These are phyloP conservation scores for Lampris megalopsis DNA, from an alignment of 2,113 vertebrate species.

Conservation along the genomic window DNA sequence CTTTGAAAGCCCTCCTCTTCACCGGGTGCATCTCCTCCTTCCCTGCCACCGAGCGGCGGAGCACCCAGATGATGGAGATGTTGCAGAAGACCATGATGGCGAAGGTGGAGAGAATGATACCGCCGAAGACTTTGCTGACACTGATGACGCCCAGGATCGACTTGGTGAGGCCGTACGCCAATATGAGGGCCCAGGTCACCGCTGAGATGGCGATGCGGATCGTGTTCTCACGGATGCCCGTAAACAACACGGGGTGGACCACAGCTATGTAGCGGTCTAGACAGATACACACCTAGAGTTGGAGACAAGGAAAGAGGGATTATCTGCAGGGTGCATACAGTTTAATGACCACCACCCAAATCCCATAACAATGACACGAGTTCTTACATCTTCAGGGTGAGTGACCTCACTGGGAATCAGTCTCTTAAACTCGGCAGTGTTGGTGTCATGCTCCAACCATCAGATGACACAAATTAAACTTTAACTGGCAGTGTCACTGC, in stretches of 20 bases:
- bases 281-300: slow-evolving; percentile 75
- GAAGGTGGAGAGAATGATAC: slow-evolving; percentile 78
- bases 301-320: not conserved
- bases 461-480: too few relatives aligned
- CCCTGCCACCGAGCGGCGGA: slow-evolving; percentile 74
- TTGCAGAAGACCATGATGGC: slow-evolving; percentile 82
- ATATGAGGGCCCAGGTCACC: slow-evolving; percentile 68
- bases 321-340: not conserved
- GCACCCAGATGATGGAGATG: slow-evolving; percentile 79
- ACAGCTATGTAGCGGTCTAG: slow-evolving; percentile 82
- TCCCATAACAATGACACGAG: too few relatives aligned
- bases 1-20: slow-evolving; percentile 81
- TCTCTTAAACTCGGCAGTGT: too few relatives aligned
- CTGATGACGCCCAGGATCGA: slow-evolving; percentile 54
- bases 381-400: too few relatives aligned
- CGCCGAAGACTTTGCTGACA: slow-evolving; percentile 68
- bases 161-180: slow-evolving; percentile 71
- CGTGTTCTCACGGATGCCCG: slow-evolving; percentile 66
- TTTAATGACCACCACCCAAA: not conserved
- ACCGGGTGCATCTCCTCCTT: slow-evolving; percentile 81
- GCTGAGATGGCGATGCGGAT: slow-evolving; percentile 59
- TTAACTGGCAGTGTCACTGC: too few relatives aligned
- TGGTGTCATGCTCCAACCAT: too few relatives aligned
- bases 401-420: too few relatives aligned
- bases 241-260: slow-evolving; percentile 78